These are phyloP conservation scores for Xyrichtys novacula DNA, from an alignment of 2,797 vertebrate species.

Conservation along the genomic window DNA sequence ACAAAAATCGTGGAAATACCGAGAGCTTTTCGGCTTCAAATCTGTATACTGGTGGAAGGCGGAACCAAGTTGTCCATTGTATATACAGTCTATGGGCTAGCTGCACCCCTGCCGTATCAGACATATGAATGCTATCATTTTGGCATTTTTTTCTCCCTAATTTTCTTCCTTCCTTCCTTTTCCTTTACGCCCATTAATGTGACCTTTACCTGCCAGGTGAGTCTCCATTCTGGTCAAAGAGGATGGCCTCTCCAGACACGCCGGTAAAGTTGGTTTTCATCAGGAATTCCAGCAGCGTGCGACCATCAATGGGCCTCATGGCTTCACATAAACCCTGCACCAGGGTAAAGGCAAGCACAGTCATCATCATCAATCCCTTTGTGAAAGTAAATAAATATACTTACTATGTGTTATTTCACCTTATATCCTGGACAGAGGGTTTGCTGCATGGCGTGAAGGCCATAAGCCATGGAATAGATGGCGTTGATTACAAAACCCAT, in stretches of 20 bases:
- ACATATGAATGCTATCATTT: too few relatives aligned
- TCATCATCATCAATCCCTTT: not conserved
- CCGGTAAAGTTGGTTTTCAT: constrained; percentile 98
- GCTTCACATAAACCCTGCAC: constrained; percentile 91
- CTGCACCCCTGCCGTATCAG: too few relatives aligned
- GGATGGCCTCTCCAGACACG: constrained; percentile 93
- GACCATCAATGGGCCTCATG: constrained; percentile 96
- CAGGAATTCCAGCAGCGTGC: constrained; percentile 94
- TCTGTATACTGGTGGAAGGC: too few relatives aligned
- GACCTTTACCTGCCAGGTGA: constrained; percentile 93
- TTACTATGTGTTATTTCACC: constrained; percentile 37
- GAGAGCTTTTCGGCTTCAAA: too few relatives aligned
- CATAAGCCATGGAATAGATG: constrained; percentile 97
- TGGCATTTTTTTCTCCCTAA: not conserved
- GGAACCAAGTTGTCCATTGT: too few relatives aligned
- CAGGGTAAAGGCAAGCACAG: constrained; percentile 24
- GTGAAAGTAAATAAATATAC: not conserved
- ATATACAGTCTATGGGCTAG: too few relatives aligned
- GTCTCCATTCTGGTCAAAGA: constrained; percentile 97
- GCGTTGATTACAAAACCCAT: constrained; percentile 99
- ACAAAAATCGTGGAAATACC: too few relatives aligned
- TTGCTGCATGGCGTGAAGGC: constrained; percentile 95
- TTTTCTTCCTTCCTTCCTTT: not conserved
- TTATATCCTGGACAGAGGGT: constrained; percentile 91
- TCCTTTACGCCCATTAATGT: not conserved